phyloP scores from a whole-genome alignment of 2,113 vertebrate genomes.

The Mionectes macconnelli region DNA sequence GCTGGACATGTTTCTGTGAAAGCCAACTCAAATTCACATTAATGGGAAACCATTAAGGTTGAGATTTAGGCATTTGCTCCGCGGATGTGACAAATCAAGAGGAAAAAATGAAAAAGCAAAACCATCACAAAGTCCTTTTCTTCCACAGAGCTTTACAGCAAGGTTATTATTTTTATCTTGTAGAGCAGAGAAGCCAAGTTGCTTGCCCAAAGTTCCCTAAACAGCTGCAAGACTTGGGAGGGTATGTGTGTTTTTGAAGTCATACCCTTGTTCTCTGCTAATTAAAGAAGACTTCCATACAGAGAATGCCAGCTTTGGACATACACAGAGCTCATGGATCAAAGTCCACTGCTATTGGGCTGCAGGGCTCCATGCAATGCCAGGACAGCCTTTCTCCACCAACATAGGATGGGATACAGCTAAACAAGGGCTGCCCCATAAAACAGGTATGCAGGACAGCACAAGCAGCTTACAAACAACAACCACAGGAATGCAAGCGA shows the following conservation, averaged over 20 bases:
- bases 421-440: neutral
- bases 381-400: neutral
- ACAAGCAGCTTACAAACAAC: neutral
- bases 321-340: fast-evolving
- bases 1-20: neutral
- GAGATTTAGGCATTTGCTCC: neutral
- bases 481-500: neutral
- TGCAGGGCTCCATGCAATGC: neutral
- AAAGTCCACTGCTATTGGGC: neutral
- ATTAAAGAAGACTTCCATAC: neutral
- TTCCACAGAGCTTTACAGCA: neutral
- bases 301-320: neutral
- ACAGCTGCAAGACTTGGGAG: neutral
- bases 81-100: neutral
- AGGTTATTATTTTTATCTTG: neutral
- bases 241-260: neutral
- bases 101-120: neutral
- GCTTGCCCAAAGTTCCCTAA: neutral
- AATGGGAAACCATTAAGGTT: neutral
- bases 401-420: fast-evolving
- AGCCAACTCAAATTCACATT: neutral
- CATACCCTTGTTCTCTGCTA: neutral
- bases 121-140: neutral
- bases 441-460: neutral
- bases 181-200: neutral